Base-by-base conservation (phyloP, 35 echinoderm and acorn worm genomes). In the Anneissia japonica region DNA sequence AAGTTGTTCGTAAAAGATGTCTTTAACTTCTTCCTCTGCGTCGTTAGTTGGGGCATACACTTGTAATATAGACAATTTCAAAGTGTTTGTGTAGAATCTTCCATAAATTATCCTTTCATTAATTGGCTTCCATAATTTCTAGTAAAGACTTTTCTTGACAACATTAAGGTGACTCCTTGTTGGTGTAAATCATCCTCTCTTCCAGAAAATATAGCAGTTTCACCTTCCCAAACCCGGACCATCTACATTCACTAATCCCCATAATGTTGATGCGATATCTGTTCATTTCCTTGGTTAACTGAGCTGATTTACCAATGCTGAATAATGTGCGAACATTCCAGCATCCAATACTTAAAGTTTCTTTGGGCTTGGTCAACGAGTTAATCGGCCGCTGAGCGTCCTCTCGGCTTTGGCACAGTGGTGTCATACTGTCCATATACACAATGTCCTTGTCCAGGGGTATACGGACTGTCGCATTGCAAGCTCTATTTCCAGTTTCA, bases 1-100 rank as follows among this genome's bases (percentile, higher is more conserved):
- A 9, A 88, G 31, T 45, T 88, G 87, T 36, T 82, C 87, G 38
- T 88, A 82, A 41, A 88, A 88, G 13, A 7, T 37, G 36, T 82
- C 87, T 88, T 82, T 88, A 3, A 7, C 74, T 31, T 81, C 79
- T 28, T 88, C 46, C 0, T 26, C 35, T 30, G 41, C 36, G 74
- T 88, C 79, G 29, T 82, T 73, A 5, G 87, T 88, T 26, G 79
- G 87, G 39, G 87, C 87, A 74, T 88, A 88, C 14, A 33, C 34
- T 35, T 88, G 87, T 0, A 88, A 82, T n/a, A 88, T 74, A 4
- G 39, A 79, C 45, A 75, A 31, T 35, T 88, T 88, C 0, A 82
- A 45, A 19, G 11, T 32, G 21, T 82, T 88, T 72, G 34, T 31
- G 26, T 4, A 83, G 30, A 80, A 72, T 75, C 76, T 87, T 4